Evolutionary conservation across 2,888 invertebrate species (phyloP).

Genomic region (Polyploca ridens): DNA sequence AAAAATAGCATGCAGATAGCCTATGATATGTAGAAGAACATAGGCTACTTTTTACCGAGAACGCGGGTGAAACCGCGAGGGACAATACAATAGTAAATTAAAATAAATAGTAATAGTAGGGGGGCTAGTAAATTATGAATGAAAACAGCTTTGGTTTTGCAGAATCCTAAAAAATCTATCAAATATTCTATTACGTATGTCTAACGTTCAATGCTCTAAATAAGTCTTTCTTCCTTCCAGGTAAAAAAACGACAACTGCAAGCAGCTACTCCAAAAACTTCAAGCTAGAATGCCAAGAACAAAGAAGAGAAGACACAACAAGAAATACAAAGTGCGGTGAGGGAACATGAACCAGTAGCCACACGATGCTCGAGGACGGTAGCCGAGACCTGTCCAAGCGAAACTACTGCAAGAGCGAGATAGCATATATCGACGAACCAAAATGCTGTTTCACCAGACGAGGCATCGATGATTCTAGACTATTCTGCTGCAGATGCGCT

Average conservation of each 20-base stretch:
- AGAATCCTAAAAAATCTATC: too few species aligned
- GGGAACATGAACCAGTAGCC: constrained; percentile 16
- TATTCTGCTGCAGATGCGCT: constrained; percentile 78
- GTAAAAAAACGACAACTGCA: background rate
- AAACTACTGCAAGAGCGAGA: constrained; percentile 30
- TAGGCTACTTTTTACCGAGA: too few species aligned
- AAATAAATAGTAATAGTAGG: too few species aligned
- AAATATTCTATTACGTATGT: too few species aligned
- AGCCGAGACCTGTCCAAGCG: constrained; percentile 38
- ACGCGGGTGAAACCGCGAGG: too few species aligned
- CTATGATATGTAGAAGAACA: too few species aligned
- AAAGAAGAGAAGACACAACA: constrained; percentile 23
- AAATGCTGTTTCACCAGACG: constrained; percentile 47
- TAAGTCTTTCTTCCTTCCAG: background rate
- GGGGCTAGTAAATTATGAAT: too few species aligned
- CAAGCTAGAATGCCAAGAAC: constrained; percentile 21
- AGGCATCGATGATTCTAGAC: constrained; percentile 40
- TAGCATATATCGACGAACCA: constrained; percentile 37
- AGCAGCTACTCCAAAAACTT: background rate
- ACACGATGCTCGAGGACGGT: constrained; percentile 31
- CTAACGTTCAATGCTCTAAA: background rate
- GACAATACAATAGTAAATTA: too few species aligned
- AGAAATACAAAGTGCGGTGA: constrained; percentile 27
- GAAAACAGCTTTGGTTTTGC: too few species aligned
- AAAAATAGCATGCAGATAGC: too few species aligned